phyloP scores from a whole-genome alignment of 2,888 invertebrate species.

The Catocala sponsa region DNA sequence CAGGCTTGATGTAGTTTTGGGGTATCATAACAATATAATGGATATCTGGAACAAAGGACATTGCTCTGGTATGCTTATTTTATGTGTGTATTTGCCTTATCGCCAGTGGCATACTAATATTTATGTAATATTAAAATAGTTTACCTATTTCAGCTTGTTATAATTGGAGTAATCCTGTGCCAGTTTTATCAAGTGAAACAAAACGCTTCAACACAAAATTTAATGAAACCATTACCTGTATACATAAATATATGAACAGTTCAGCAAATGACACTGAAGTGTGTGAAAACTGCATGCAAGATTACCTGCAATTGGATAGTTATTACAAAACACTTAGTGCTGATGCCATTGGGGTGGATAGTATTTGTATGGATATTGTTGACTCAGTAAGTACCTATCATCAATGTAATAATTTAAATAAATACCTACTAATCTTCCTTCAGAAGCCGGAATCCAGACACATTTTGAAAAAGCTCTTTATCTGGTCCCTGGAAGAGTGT shows the following conservation, averaged over 20 bases:
- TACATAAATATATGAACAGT: constrained; percentile 62
- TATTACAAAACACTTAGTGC: constrained; percentile 88
- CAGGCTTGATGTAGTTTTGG: constrained; percentile 88
- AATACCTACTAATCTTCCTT: too few relatives aligned
- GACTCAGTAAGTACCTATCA: constrained; percentile 85
- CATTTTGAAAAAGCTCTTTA: too few relatives aligned
- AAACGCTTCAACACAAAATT: constrained; percentile 80
- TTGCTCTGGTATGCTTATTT: constrained; percentile 86
- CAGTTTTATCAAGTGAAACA: constrained; percentile 83
- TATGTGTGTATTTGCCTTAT: not conserved
- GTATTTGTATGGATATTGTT: constrained; percentile 90
- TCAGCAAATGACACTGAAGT: constrained; percentile 67
- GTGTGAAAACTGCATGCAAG: constrained; percentile 86
- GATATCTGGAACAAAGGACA: constrained; percentile 89
- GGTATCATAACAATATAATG: constrained; percentile 85
- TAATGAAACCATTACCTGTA: constrained; percentile 79
- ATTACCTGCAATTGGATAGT: constrained; percentile 85
- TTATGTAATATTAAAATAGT: constrained; percentile 15
- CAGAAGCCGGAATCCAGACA: too few relatives aligned
- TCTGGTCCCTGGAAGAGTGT: too few relatives aligned
- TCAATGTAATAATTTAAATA: too few relatives aligned
- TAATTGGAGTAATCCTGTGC: constrained; percentile 73
- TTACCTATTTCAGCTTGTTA: constrained; percentile 86
- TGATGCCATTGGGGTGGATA: constrained; percentile 87
- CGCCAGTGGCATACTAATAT: not conserved